Evolutionary conservation across 2,113 vertebrate species (phyloP), one percentile per base, ranked within the genome.

Genomic region (Cyphomyrus discorhynchus): DNA sequence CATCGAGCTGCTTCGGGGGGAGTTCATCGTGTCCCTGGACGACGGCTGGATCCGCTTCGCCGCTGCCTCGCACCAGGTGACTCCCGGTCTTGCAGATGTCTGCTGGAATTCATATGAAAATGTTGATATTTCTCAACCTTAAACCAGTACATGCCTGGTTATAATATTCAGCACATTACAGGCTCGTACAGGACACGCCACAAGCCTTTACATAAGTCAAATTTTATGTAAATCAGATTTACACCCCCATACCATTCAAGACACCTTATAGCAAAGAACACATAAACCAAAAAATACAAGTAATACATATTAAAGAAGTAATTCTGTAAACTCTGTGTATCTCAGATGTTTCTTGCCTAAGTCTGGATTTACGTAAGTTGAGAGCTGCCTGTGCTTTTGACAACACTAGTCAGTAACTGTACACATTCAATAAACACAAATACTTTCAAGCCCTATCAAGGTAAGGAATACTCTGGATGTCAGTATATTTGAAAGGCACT

Each of bases 41-140:
- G 98, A 99, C 0, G 98, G 98, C 0, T 99, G 98, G 98, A 98
- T 99, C 90, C 95, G 93, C 24, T 99, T 99, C 56, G 96, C 95
- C 46, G 98, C 98, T 1, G 95, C 97, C 6, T 98, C 98, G 19
- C 97, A 97, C 92, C 97, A 98, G 97, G 98, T 99, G 91, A 90
- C 0, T 21, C 11, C 49, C 17, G 31, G 17, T 7, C 17, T 5
- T 8, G 13, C 24, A 27, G 9, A 35, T 35, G 15, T 53, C 50
- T 53, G 10, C 47, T 5, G 45, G 11, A 47, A 49, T 47, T 86
- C 24, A n/a, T 49, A 49, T 47, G 24, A 49, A 24, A 5, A 85
- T 47, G 24, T 6, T 47, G 83, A n/a, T 50, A 50, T 62, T 62
- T 62, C 7, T 56, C 53, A 56, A 2, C 42, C 31, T 83, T 42